Percentiles rank a stretch among this genome's conserved stretches.
Evolutionary conservation across 2,888 invertebrate species (phyloP).

Genomic region (Eupithecia exiguata): DNA sequence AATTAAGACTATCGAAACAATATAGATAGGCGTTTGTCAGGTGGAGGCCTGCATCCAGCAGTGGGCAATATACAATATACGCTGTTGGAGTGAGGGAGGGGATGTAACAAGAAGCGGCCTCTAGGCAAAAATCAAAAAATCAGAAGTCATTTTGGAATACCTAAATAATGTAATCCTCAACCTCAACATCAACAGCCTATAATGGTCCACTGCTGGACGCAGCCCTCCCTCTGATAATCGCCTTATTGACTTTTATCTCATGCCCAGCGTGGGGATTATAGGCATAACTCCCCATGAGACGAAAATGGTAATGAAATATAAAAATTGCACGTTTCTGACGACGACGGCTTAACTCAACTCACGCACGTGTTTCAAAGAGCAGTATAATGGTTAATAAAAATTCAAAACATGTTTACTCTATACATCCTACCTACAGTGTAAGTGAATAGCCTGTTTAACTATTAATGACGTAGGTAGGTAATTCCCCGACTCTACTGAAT

Average conservation of each 20-base stretch:
- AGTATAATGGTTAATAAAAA: background rate
- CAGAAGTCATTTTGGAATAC: background rate
- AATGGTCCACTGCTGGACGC: no score
- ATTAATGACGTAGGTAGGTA: background rate
- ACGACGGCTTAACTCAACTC: background rate
- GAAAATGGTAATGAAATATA: constrained; percentile 3
- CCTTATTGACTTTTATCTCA: no score
- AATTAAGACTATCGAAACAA: no score
- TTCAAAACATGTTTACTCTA: background rate
- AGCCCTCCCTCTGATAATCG: no score
- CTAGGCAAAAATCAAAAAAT: background rate
- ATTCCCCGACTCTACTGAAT: background rate
- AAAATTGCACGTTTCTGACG: background rate
- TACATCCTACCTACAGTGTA: background rate
- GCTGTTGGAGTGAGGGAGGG: no score
- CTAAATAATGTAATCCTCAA: background rate
- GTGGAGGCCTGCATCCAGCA: no score
- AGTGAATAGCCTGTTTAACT: background rate
- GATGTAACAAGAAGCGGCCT: no score
- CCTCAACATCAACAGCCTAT: no score
- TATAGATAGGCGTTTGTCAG: no score
- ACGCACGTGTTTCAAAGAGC: constrained; percentile 1
- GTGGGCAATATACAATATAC: no score
- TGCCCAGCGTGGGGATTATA: no score
- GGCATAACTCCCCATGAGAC: no score